Percentiles rank a stretch among this genome's conserved stretches.
phyloP scores from a whole-genome alignment of 2,113 vertebrate species.

The Leucosticte australis region DNA sequence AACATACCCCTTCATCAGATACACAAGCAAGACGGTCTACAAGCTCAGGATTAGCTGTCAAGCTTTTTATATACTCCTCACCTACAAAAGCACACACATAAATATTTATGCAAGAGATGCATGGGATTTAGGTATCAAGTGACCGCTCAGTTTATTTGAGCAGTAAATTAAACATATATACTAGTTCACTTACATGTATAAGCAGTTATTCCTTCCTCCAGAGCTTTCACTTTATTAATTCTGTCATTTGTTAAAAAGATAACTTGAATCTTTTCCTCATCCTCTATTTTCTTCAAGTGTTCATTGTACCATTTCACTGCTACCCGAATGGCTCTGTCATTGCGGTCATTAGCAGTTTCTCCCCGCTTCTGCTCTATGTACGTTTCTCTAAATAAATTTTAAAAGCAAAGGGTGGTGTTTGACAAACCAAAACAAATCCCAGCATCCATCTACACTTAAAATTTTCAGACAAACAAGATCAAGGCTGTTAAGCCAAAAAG shows the following conservation, averaged over 20 bases:
- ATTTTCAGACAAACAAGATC: background rate
- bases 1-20: conserved; percentile 86
- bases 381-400: conserved; percentile 81
- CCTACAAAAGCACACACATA: conserved; percentile 72
- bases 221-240: conserved; percentile 88
- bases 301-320: conserved; percentile 90
- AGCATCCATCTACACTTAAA: background rate
- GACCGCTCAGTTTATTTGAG: background rate
- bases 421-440: background rate
- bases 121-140: background rate
- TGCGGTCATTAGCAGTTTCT: conserved; percentile 92
- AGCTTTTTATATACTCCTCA: conserved; percentile 94
- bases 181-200: conserved; percentile 84
- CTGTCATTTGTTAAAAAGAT: conserved; percentile 94
- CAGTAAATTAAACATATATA: background rate
- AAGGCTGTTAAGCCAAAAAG: background rate
- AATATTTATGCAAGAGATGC: background rate
- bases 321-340: conserved; percentile 92
- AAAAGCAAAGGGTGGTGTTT: rapidly evolving
- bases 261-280: conserved; percentile 74
- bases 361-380: conserved; percentile 88
- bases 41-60: conserved; percentile 91
- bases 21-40: conserved; percentile 90
- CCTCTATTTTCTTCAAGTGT: conserved; percentile 78
- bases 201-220: conserved; percentile 82